Base-by-base conservation (phyloP, 2,113 vertebrate species). In the Mesembrinibis cayennensis region DNA sequence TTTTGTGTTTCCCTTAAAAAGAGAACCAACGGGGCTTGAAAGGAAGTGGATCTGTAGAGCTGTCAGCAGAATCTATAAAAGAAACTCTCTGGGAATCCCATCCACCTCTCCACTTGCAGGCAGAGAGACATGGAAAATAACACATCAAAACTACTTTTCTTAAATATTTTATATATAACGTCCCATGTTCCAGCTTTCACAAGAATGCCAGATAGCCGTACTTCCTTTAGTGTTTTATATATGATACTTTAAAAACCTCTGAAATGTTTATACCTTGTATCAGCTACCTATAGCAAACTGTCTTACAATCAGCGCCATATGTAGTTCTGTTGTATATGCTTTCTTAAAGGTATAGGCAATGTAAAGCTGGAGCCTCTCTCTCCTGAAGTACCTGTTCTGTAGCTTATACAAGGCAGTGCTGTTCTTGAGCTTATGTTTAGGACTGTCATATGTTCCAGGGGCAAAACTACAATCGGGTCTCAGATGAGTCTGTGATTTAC, bases 81-180 rank as follows among this genome's bases (percentile, higher is more conserved):
- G 72, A 93, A 70, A 83, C 89, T 95, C 92, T 87, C 89, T 93
- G 89, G 95, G 90, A 97, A 97, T 96, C 87, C 87, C 82, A 93
- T 93, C 82, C 80, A 95, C 58, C 73, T 78, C 85, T 91, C 53
- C 83, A 76, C 89, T 97, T 78, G 69, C 91, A 96, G 87, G 85
- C 87, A 83, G 69, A 91, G 71, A 95, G 58, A 80, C 2, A 13
- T 66, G 73, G 92, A 97, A 97, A 97, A 95, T 96, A 97, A 95
- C 92, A 97, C 95, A 96, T 95, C 95, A 97, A 95, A 97, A 91
- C 92, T 77, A 11, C 7, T 67, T 89, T 89, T 90, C 85, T 89
- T 97, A 91, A 97, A 96, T 97, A 95, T 97, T 97, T 97, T 88
- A 97, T 96, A 73, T 49, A 21, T 88, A 94, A 95, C n/a, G 27